Base-by-base conservation (phyloP, 1,140 invertebrate species). In the Papilio helenus region DNA sequence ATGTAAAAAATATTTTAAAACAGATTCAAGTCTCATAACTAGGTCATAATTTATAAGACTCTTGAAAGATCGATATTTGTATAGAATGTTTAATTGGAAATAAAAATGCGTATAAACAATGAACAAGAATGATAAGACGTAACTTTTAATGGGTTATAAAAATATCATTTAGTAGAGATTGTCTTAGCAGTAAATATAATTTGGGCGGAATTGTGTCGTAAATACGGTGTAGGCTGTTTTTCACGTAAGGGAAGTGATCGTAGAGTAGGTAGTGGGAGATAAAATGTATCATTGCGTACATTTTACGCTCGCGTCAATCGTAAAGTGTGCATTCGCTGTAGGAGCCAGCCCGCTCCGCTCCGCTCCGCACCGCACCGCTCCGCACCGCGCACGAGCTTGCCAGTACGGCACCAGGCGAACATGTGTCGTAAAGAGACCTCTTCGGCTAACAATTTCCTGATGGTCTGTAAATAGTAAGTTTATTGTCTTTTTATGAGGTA, bases 391-490 rank as follows among this genome's bases (percentile, higher is more conserved):
- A 18, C n/a, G n/a, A 20, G 18, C 51, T 8, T 18, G 51, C 51
- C 51, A 55, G 71, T 78, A 82, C 78, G 82, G 82, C 85, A 87
- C 87, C 90, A 86, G 87, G 86, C 85, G 85, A 92, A 90, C 93
- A 93, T 93, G 92, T 93, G 92, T 93, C 92, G 92, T 94, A 93
- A 94, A 93, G 92, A 90, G 91, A 92, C 93, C 93, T 94, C 93
- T 94, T 93, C 92, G 91, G 85, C 92, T 94, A 94, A 94, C 93
- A 93, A 94, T 94, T 94, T 94, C 93, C 93, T 93, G 93, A 94
- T 94, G 93, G 93, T 93, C 93, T 94, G 93, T 94, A 94, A 94
- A 94, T 94, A 94, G 92, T 94, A 94, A 94, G 93, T 94, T 94
- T 94, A 94, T 93, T 94, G 92, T 94, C 91, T 93, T 94, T 94